These are phyloP conservation scores for Phrynocephalus guinanensis DNA, from an alignment of 2,797 vertebrate species.

Conservation along the genomic window DNA sequence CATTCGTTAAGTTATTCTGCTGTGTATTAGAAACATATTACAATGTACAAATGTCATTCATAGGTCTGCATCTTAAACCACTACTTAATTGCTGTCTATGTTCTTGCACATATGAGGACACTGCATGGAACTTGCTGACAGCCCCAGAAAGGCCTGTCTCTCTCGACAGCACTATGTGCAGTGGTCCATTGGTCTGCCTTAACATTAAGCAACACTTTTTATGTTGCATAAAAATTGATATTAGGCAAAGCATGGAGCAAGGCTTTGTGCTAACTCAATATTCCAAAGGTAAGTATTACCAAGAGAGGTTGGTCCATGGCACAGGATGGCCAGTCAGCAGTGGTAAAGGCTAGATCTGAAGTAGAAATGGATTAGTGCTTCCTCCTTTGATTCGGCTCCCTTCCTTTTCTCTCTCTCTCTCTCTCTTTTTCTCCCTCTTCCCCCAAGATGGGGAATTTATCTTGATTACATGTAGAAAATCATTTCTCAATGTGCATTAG, in stretches of 20 bases:
- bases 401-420: conserved; percentile 9
- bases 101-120: background rate
- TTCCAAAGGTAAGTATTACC: conserved; percentile 38
- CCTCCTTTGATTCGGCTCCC: conserved; percentile 23
- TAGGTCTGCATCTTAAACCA: background rate
- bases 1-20: background rate
- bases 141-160: background rate
- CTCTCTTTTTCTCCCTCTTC: conserved; percentile 29
- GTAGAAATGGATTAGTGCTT: conserved; percentile 36
- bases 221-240: background rate
- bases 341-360: conserved; percentile 24
- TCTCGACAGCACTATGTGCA: background rate
- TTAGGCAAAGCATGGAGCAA: conserved; percentile 24
- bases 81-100: background rate
- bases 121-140: background rate
- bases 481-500: conserved; percentile 55
- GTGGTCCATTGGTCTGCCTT: background rate
- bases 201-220: background rate
- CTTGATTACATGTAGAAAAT: conserved; percentile 60
- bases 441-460: conserved; percentile 57
- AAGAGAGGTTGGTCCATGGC: background rate
- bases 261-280: conserved; percentile 6
- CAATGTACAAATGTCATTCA: background rate
- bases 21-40: background rate
- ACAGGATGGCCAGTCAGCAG: conserved; percentile 12